Percentiles rank a stretch among this genome's conserved stretches.
These are phyloP conservation scores for Patella depressa DNA, from an alignment of 2,888 invertebrate species.

Conservation along the genomic window DNA sequence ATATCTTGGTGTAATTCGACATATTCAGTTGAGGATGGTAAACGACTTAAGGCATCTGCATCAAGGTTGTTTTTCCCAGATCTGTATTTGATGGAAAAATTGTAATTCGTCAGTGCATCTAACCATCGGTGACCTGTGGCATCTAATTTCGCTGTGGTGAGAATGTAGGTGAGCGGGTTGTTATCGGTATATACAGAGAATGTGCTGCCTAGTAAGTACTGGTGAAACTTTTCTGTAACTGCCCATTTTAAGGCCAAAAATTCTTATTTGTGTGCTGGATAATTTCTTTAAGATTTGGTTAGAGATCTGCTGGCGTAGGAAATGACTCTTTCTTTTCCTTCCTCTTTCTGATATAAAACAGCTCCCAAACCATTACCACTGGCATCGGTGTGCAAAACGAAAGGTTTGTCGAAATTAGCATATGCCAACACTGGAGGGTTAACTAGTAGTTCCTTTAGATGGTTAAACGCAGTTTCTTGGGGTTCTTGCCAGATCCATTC, in stretches of 20 bases:
- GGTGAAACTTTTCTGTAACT: conserved; percentile 32
- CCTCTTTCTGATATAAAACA: conserved; percentile 22
- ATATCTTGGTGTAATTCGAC: no score
- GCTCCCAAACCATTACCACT: conserved; percentile 17
- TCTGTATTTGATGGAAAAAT: no score
- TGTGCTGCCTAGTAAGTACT: conserved; percentile 24
- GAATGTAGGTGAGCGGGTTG: conserved; percentile 14
- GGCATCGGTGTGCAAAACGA: conserved; percentile 26
- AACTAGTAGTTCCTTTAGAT: conserved; percentile 18
- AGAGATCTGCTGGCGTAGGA: conserved; percentile 14
- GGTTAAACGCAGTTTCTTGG: conserved; percentile 17
- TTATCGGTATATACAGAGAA: conserved; percentile 33
- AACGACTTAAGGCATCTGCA: no score
- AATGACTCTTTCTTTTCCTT: conserved; percentile 7
- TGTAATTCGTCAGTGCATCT: no score
- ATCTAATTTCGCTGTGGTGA: no score
- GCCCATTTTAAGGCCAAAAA: conserved; percentile 30
- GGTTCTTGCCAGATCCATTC: conserved; percentile 12
- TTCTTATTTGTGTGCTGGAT: background rate
- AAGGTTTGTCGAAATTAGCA: conserved; percentile 15
- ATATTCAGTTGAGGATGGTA: no score
- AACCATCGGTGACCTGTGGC: no score
- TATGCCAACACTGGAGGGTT: conserved; percentile 23
- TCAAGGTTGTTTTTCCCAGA: no score
- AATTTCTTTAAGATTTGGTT: conserved; percentile 11